Evolutionary conservation across 2,797 vertebrate species (phyloP), one percentile per base, ranked within the genome.

Genomic region (Cossypha dichroa): DNA sequence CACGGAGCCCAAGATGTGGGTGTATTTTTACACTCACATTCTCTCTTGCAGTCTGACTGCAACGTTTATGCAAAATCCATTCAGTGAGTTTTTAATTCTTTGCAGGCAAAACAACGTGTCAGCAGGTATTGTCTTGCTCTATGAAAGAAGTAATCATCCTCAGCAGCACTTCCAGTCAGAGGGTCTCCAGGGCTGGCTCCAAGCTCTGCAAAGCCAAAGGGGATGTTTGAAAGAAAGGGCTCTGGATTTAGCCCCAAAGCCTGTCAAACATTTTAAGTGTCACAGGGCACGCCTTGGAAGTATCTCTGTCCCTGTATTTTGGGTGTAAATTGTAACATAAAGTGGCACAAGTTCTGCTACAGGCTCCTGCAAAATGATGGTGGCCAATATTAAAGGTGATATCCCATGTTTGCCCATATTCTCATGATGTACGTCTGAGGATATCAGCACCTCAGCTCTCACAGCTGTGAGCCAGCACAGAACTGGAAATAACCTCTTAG

Each of bases 81-180:
- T 90, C 0, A 0, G 77, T 68, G 80, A 70, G 64, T 72, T 94
- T 93, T 94, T 93, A 81, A 78, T 81, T 88, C 54, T 77, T 64
- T 66, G 36, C 62, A 77, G 63, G 82, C 25, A 72, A 94, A 96
- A 38, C 5, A 26, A 45, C 25, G 26, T 40, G 76, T 92, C 84
- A 95, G 91, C 75, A 94, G 63, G 87, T 94, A 80, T 40, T 62
- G 68, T 72, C 75, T 85, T 75, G 72, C 52, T 83, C 41, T 87
- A 70, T 80, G 56, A 83, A 74, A 85, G 49, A 88, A 83, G 41
- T 48, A 48, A 89, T 68, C 78, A 60, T 80, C 64, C 80, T 55
- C 64, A 89, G 78, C 48, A 93, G 85, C 0, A 0, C 59, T 73
- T 87, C 59, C 36, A 59, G 28, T 29, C 36, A 0, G 28, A 64